phyloP scores from a whole-genome alignment of 2,113 vertebrate genomes.

The Muntiacus muntjak region DNA sequence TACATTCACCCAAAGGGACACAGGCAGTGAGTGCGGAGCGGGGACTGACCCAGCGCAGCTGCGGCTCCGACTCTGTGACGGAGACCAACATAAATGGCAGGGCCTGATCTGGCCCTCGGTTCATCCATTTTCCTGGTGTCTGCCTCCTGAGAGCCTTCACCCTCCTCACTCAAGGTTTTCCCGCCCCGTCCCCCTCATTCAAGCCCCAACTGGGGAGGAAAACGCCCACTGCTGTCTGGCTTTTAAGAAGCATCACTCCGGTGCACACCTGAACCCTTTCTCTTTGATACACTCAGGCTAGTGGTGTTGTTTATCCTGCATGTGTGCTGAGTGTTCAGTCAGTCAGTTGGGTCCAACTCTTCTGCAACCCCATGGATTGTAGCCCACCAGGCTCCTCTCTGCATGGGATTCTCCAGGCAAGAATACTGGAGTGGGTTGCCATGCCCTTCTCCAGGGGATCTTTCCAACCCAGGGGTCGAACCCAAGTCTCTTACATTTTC shows the following conservation, averaged over 20 bases:
- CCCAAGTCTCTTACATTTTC: not conserved
- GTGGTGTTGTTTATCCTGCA: not conserved
- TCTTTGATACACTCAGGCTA: not conserved
- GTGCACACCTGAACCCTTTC: not conserved
- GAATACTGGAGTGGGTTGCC: not conserved
- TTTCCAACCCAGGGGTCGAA: not conserved
- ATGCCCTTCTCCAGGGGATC: not conserved
- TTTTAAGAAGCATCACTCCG: not conserved
- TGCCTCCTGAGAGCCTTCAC: not conserved
- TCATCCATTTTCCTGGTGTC: not conserved
- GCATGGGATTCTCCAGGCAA: not conserved
- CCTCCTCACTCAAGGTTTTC: not conserved
- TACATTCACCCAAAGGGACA: not conserved
- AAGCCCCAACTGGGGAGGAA: not conserved
- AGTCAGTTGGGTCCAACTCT: not conserved
- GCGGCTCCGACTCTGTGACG: accelerated
- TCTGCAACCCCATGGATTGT: not conserved
- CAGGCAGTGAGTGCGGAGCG: not conserved
- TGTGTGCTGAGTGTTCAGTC: not conserved
- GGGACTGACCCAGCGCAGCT: not conserved
- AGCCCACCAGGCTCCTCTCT: not conserved
- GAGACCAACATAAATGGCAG: no score
- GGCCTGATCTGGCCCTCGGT: not conserved
- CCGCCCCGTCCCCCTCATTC: not conserved
- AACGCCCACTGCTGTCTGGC: not conserved